phyloP scores from a whole-genome alignment of 2,113 vertebrate genomes.

The Collichthys lucidus region DNA sequence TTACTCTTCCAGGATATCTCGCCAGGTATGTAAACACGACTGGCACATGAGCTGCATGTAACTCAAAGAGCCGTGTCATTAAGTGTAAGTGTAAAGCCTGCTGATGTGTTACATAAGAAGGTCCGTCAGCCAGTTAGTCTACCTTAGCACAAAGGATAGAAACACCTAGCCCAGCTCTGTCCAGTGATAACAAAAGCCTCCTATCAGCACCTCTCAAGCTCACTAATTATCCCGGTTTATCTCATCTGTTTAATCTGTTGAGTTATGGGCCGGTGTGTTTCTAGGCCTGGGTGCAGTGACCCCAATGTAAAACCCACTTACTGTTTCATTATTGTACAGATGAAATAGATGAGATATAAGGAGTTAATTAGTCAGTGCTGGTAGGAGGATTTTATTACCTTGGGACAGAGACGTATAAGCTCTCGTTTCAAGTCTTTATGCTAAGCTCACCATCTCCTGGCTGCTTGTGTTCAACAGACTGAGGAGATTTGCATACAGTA shows the following conservation, averaged over 20 bases:
- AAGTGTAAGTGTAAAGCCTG: not conserved
- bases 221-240: not conserved
- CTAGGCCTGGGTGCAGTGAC: not conserved
- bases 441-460: not conserved
- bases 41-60: not conserved
- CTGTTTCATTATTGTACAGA: not conserved
- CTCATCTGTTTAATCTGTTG: not conserved
- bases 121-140: not conserved
- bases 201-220: not conserved
- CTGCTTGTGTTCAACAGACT: not conserved
- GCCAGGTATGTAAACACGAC: slow-evolving; percentile 85
- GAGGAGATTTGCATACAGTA: no score
- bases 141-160: not conserved
- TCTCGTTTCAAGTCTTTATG: not conserved
- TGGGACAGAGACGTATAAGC: no score
- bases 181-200: not conserved
- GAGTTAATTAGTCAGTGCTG: not conserved
- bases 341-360: not conserved
- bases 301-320: not conserved
- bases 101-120: not conserved
- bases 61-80: not conserved
- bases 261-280: not conserved
- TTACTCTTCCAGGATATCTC: slow-evolving; percentile 97
- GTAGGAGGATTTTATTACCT: not conserved
- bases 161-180: not conserved